Conservation (phyloP, 2,113 vertebrate genomes). For the Diglossa brunneiventris region DNA sequence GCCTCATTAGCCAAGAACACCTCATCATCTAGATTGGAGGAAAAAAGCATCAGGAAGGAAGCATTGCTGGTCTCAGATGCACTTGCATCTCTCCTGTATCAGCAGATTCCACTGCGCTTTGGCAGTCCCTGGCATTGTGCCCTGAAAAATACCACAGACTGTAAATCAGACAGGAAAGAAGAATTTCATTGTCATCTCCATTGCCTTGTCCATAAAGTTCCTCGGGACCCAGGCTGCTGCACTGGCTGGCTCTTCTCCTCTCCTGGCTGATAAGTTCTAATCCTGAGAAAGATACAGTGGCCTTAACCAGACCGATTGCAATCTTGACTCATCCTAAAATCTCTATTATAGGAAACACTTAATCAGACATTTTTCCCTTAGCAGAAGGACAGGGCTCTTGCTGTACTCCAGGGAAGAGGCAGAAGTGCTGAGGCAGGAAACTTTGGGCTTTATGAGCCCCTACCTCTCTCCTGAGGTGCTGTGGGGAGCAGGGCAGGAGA, state of each 20-base stretch:
- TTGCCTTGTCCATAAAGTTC: neutral
- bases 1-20: constrained; percentile 77
- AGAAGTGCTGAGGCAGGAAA: neutral
- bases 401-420: neutral
- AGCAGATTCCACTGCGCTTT: neutral
- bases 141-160: neutral
- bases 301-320: neutral
- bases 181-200: neutral
- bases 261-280: neutral
- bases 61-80: neutral
- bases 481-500: neutral
- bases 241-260: neutral
- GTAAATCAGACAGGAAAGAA: neutral
- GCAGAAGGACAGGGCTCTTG: neutral
- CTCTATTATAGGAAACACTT: neutral
- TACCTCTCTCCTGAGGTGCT: neutral
- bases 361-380: neutral
- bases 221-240: neutral
- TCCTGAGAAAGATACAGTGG: neutral
- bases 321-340: neutral
- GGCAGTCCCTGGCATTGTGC: neutral
- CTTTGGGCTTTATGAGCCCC: neutral
- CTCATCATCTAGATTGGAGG: constrained; percentile 72
- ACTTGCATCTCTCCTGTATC: neutral
- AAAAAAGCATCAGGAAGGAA: neutral